Percentiles rank a stretch among this genome's conserved stretches.
Conservation (phyloP, 30 jellyfish, hydroid and myxozoan species). For the Aurelia aurita complex sp. Pacific region DNA sequence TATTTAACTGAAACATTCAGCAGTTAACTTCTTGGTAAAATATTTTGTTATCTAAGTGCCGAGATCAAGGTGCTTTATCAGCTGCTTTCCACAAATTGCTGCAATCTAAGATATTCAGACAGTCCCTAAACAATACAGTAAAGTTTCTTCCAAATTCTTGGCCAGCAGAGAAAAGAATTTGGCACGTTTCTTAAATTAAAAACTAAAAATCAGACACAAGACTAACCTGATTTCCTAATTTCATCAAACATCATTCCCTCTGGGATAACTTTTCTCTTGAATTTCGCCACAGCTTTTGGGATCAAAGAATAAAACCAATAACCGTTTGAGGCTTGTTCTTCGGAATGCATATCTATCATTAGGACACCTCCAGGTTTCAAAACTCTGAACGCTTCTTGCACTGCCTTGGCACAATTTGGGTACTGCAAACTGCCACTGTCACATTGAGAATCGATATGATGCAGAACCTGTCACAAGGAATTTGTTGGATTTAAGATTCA, state of each 20-base stretch:
- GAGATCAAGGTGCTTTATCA: too few species aligned
- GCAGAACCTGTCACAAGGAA: slow-evolving; percentile 35
- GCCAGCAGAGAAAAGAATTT: too few species aligned
- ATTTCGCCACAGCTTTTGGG: slow-evolving; percentile 54
- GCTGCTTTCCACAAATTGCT: too few species aligned
- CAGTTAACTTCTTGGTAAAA: too few species aligned
- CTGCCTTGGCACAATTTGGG: slow-evolving; percentile 53
- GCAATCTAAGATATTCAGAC: too few species aligned
- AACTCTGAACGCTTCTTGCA: slow-evolving; percentile 67
- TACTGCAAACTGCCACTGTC: slow-evolving; percentile 17
- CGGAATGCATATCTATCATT: slow-evolving; percentile 62
- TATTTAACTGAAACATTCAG: too few species aligned
- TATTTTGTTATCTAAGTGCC: too few species aligned
- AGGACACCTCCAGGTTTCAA: slow-evolving; percentile 79
- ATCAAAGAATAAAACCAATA: slow-evolving; percentile 60
- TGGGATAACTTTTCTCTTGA: slow-evolving; percentile 46
- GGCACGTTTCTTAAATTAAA: too few species aligned
- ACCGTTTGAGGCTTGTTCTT: slow-evolving; percentile 50
- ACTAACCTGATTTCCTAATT: slow-evolving; percentile 16
- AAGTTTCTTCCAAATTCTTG: too few species aligned
- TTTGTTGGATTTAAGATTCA: neutral
- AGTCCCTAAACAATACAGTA: too few species aligned
- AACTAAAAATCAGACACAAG: too few species aligned
- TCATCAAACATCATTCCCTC: slow-evolving; percentile 53
- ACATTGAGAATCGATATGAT: slow-evolving; percentile 62